A percentile compares a stretch with the other conserved stretches of the same genome.
phyloP scores from a whole-genome alignment of 2,888 invertebrate species.

The Hyppa rectilinea region DNA sequence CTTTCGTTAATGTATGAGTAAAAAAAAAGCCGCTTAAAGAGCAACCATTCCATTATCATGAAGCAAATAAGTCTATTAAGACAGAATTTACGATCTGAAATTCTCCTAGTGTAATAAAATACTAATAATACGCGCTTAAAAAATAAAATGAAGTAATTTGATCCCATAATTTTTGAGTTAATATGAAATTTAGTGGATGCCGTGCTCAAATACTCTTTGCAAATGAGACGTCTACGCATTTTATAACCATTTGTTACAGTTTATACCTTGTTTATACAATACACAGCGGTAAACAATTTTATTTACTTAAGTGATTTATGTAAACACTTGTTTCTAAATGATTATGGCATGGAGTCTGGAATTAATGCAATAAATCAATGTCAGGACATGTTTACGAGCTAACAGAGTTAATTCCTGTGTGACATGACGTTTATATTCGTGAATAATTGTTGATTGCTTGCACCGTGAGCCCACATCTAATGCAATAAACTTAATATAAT shows the following conservation, averaged over 20 bases:
- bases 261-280: slow-evolving; percentile 57
- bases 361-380: slow-evolving; percentile 89
- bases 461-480: slow-evolving; percentile 68
- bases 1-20: slow-evolving; percentile 17
- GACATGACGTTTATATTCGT: slow-evolving; percentile 90
- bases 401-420: slow-evolving; percentile 89
- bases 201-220: slow-evolving; percentile 31
- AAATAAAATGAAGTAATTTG: slow-evolving; percentile 48
- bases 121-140: slow-evolving; percentile 37
- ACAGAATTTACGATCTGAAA: slow-evolving; percentile 26
- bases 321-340: slow-evolving; percentile 83
- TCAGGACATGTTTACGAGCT: slow-evolving; percentile 89
- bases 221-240: slow-evolving; percentile 51
- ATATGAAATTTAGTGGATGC: slow-evolving; percentile 48
- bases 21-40: slow-evolving; percentile 3
- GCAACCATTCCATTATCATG: slow-evolving; percentile 12
- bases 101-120: slow-evolving; percentile 33
- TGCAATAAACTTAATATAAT: slow-evolving; percentile 71
- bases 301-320: slow-evolving; percentile 75
- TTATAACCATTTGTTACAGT: slow-evolving; percentile 51
- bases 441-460: slow-evolving; percentile 88
- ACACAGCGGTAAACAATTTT: slow-evolving; percentile 63
- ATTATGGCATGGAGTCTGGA: slow-evolving; percentile 82
- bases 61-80: slow-evolving; percentile 43
- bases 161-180: slow-evolving; percentile 48